Evolutionary conservation across 2,797 vertebrate species (phyloP).

Genomic region (Rhabdomys pumilio): DNA sequence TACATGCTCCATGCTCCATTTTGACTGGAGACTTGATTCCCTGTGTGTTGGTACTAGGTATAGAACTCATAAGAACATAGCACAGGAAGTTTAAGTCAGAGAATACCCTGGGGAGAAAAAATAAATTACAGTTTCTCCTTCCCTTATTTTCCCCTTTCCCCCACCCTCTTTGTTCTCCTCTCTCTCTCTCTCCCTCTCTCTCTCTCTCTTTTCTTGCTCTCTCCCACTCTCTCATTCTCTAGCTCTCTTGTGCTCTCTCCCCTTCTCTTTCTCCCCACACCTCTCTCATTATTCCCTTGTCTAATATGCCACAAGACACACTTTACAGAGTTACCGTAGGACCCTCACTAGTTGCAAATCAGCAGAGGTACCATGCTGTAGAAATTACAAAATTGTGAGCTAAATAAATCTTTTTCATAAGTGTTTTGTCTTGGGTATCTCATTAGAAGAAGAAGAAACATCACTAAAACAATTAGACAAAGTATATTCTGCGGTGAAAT

Average conservation of each 20-base stretch:
- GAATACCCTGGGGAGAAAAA: not conserved
- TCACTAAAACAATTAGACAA: not conserved
- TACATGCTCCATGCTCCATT: not conserved
- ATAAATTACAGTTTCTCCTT: not conserved
- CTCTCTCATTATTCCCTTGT: not conserved
- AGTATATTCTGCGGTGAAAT: not conserved
- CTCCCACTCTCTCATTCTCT: not conserved
- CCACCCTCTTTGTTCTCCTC: fast-evolving
- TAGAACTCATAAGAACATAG: not conserved
- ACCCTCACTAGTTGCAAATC: too few species aligned
- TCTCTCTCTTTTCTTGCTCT: not conserved
- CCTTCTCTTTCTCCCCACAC: not conserved
- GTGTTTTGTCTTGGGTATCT: not conserved
- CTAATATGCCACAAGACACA: not conserved
- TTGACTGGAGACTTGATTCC: not conserved
- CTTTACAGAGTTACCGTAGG: too few species aligned
- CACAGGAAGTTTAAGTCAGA: not conserved
- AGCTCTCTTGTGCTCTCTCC: not conserved
- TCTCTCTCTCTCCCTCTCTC: not conserved
- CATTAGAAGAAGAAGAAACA: not conserved
- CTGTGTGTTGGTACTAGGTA: not conserved
- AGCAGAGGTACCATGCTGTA: not conserved
- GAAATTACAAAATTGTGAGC: not conserved
- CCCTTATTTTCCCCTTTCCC: too few species aligned
- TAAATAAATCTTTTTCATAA: not conserved